A percentile compares a stretch with the other conserved stretches of the same genome.
These are phyloP conservation scores for Cettia cetti DNA, from an alignment of 2,113 vertebrate genomes.

Conservation along the genomic window DNA sequence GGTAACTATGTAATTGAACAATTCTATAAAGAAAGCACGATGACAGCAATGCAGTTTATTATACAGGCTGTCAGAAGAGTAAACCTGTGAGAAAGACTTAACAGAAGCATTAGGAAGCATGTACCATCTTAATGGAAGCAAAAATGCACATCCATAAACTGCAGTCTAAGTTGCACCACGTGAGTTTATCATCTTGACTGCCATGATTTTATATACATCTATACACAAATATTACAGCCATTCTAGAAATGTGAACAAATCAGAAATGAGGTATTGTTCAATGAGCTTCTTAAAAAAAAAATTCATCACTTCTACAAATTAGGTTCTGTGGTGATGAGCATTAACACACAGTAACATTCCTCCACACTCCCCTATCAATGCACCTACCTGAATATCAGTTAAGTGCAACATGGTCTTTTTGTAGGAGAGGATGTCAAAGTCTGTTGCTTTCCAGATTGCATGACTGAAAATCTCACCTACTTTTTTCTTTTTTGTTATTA, in stretches of 20 bases:
- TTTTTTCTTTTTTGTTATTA: slow-evolving; percentile 94
- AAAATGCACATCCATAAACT: background rate
- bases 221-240: background rate
- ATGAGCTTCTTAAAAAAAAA: background rate
- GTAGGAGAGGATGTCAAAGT: slow-evolving; percentile 94
- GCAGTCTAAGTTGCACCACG: background rate
- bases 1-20: background rate
- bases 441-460: slow-evolving; percentile 89
- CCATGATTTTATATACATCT: background rate
- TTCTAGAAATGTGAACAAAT: background rate
- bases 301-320: background rate
- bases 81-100: background rate
- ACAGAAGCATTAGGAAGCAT: background rate
- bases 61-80: background rate
- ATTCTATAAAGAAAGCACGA: background rate
- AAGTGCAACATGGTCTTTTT: slow-evolving; percentile 95
- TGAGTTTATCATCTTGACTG: background rate
- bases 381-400: slow-evolving; percentile 91
- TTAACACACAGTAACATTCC: background rate
- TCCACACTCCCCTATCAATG: background rate
- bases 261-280: background rate
- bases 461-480: slow-evolving; percentile 91
- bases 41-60: background rate
- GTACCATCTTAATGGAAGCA: background rate
- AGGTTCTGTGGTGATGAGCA: background rate